Conservation (phyloP, 1,140 invertebrate species). For the Dreissena rostriformis region DNA sequence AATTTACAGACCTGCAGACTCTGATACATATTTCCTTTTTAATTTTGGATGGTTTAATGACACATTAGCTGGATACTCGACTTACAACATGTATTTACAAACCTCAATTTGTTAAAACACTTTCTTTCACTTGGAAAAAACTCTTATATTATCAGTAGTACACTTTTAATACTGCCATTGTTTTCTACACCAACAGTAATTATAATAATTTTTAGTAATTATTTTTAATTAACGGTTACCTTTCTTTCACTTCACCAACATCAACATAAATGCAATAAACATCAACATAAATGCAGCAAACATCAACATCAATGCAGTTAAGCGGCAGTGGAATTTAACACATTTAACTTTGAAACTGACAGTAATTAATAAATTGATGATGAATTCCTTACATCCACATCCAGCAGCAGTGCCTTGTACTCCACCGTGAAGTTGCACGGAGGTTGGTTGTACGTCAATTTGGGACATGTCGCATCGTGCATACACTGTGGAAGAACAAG, state of each 20-base stretch:
- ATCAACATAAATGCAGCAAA: not conserved
- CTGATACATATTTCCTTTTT: too few species aligned
- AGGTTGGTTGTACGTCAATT: conserved; percentile 82
- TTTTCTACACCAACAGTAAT: not conserved
- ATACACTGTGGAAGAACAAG: conserved; percentile 85
- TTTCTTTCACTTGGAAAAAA: too few species aligned
- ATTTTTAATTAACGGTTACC: not conserved
- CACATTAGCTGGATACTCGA: too few species aligned
- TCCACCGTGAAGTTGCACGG: conserved; percentile 90
- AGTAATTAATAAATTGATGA: too few species aligned
- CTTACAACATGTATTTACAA: too few species aligned
- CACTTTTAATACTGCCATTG: not conserved
- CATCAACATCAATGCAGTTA: not conserved
- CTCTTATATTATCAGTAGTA: too few species aligned
- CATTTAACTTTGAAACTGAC: not conserved
- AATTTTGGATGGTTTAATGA: too few species aligned
- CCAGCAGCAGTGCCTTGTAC: conserved; percentile 84
- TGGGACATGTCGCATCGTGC: conserved; percentile 89
- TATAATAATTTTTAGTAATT: not conserved
- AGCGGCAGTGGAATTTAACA: not conserved
- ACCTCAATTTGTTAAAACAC: too few species aligned
- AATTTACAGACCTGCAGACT: too few species aligned
- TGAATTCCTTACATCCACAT: conserved; percentile 76
- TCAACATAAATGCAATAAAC: not conserved
- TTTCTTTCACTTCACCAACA: not conserved